Evolutionary conservation across 2,888 invertebrate genomes (phyloP).

Genomic region (Catocala fraxini): DNA sequence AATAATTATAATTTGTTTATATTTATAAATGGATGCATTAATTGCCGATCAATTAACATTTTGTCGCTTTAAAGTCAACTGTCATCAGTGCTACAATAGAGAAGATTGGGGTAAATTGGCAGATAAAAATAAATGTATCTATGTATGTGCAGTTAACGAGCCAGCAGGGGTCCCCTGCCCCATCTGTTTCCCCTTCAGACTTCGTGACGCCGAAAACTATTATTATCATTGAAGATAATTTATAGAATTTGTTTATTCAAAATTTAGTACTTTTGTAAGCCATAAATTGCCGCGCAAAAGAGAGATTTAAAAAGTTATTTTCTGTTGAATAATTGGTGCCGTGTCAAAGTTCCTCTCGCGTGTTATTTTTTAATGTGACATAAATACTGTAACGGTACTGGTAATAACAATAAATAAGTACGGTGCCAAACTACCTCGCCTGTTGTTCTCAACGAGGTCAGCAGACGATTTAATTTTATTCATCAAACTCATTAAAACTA

Average conservation of each 20-base stretch:
- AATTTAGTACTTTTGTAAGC: conserved; percentile 32
- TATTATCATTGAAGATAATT: conserved; percentile 60
- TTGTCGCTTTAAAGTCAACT: conserved; percentile 68
- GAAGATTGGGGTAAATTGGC: conserved; percentile 84
- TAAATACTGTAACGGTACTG: conserved; percentile 44
- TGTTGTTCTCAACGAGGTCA: conserved; percentile 21
- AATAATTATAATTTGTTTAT: conserved; percentile 2
- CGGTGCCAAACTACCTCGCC: conserved; percentile 26
- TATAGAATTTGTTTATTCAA: conserved; percentile 52
- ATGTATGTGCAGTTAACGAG: conserved; percentile 78
- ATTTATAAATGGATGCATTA: conserved; percentile 31
- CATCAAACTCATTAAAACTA: conserved; percentile 27
- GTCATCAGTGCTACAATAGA: conserved; percentile 77
- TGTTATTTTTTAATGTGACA: conserved; percentile 44
- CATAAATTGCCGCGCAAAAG: conserved; percentile 42
- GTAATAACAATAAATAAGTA: conserved; percentile 45
- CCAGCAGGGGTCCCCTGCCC: conserved; percentile 70
- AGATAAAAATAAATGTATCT: conserved; percentile 84
- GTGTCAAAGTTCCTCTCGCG: conserved; percentile 41
- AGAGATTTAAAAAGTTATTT: conserved; percentile 33
- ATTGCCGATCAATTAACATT: conserved; percentile 47
- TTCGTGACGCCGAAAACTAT: conserved; percentile 74
- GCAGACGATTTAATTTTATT: conserved; percentile 25
- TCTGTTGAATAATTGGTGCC: conserved; percentile 39
- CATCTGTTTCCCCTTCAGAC: conserved; percentile 77